Evolutionary conservation across 2,113 vertebrate genomes (phyloP), one percentile per base, ranked within the genome.

Genomic region (Potamarius usumacintae): DNA sequence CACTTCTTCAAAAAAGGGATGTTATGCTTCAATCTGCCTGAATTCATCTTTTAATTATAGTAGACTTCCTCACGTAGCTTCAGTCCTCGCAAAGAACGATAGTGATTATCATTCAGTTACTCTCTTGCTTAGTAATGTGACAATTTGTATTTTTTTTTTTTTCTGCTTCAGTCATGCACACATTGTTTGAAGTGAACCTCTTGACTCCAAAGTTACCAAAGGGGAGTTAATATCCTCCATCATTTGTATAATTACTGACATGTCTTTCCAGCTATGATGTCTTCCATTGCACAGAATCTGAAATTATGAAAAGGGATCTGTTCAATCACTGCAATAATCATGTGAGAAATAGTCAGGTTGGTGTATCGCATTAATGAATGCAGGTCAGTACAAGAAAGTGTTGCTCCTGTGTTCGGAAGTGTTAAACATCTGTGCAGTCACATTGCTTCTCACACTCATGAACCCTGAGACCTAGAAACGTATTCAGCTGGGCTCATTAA

Each of bases 371-470:
- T 74, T 72, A 74, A n/a, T 14, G 7, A 52, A 25, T 53, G n/a
- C 57, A 65, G 22, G 25, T 78, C 60, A 65, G 22, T 42, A 25
- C n/a, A 42, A 22, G 12, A 30, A 55, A 30, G 76, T 57, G 18
- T 25, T 79, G 15, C 25, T 52, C 50, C 7, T 65, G 17, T 69
- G 62, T 30, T 55, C 55, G 65, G 65, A 67, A 71, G 82, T 27
- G 15, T 84, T 55, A 34, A 53, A 83, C 82, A 69, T 52, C 15
- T 53, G 27, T 53, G 25, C 15, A 42, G 57, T 86, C 58, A 52
- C 55, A 63, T 60, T 62, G 15, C 15, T 78, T 85, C 48, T 85
- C 57, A 62, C 30, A 60, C 57, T 30, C 52, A 79, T 78, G 84
- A 63, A 62, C 84, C 57, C 58, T 50, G 22, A 77, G 58, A 77